Percentiles rank a stretch among this genome's conserved stretches.
Conservation (phyloP, 2,113 vertebrate genomes). For the Tachuris rubrigastra region DNA sequence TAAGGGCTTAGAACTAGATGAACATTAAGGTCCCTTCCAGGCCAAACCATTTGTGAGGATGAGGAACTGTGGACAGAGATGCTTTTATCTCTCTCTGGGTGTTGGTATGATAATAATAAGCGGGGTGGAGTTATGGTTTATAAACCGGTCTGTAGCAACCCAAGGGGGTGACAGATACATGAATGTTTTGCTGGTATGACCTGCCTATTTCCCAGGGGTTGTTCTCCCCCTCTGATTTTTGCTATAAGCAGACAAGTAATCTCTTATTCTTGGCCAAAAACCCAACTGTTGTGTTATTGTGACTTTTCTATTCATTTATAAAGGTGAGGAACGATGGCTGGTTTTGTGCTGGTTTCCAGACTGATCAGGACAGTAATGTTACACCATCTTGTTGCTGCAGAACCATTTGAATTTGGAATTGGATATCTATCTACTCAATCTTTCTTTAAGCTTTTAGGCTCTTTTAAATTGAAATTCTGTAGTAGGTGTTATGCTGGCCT, state of each 20-base stretch:
- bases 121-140: background rate
- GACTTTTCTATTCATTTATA: background rate
- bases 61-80: background rate
- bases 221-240: background rate
- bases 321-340: background rate
- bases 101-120: background rate
- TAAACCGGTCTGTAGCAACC: background rate
- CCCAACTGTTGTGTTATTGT: background rate
- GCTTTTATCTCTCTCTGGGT: background rate
- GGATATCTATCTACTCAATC: background rate
- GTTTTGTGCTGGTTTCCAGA: background rate
- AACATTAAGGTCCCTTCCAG: background rate
- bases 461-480: background rate
- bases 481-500: background rate
- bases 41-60: background rate
- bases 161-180: background rate
- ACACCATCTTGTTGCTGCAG: background rate
- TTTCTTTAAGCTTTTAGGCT: background rate
- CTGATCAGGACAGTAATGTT: background rate
- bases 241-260: background rate
- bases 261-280: background rate
- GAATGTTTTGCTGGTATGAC: background rate
- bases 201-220: background rate
- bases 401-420: background rate
- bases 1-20: background rate